phyloP scores from a whole-genome alignment of 2,797 vertebrate species.

The Philypnodon macrostomus region DNA sequence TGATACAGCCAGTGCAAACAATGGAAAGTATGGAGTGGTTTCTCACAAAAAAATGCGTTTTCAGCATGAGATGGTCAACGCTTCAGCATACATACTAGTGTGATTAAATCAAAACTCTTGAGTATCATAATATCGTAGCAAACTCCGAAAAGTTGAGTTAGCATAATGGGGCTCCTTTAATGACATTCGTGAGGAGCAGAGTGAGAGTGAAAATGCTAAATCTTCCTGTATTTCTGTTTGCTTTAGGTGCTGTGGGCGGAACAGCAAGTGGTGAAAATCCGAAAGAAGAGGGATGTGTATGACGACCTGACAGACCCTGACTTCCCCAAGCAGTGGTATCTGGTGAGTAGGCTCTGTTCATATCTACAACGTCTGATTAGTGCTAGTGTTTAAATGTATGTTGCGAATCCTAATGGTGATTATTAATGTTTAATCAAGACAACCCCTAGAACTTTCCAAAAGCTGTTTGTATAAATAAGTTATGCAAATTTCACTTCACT shows the following conservation, averaged over 20 bases:
- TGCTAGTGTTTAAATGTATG: neutral
- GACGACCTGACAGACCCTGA: slow-evolving; percentile 89
- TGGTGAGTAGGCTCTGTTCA: slow-evolving; percentile 79
- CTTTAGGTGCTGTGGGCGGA: slow-evolving; percentile 87
- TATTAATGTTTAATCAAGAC: neutral
- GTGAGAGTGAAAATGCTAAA: slow-evolving; percentile 23
- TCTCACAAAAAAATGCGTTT: too few relatives aligned
- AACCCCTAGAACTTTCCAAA: slow-evolving; percentile 1
- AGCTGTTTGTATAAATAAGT: neutral
- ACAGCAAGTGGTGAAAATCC: slow-evolving; percentile 87
- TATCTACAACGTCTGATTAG: slow-evolving; percentile 5
- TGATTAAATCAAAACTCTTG: too few relatives aligned
- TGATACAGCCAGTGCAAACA: too few relatives aligned
- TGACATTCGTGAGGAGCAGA: slow-evolving; percentile 20
- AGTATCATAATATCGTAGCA: too few relatives aligned
- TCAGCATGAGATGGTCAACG: too few relatives aligned
- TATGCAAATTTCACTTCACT: neutral
- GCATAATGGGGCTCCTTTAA: slow-evolving; percentile 37
- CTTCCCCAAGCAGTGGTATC: slow-evolving; percentile 94
- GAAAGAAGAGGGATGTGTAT: slow-evolving; percentile 85
- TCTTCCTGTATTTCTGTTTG: slow-evolving; percentile 16
- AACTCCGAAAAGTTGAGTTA: too few relatives aligned
- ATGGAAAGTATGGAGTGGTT: too few relatives aligned
- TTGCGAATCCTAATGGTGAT: neutral
- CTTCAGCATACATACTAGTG: too few relatives aligned